Conservation (phyloP, 2,797 vertebrate species). For the Acanthurus tractus region DNA sequence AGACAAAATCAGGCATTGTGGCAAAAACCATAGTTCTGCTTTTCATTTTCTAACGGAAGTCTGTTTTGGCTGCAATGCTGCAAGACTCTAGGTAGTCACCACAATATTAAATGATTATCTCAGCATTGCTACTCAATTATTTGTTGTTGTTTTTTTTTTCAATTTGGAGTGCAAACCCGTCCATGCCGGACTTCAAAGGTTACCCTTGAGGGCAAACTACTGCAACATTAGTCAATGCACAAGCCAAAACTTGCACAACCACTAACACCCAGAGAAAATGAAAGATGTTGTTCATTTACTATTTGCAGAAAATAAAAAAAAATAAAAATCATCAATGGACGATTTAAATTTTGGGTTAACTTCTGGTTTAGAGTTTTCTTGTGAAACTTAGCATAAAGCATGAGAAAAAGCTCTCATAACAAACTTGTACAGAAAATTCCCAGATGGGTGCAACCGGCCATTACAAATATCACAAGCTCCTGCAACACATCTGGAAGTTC, state of each 20-base stretch:
- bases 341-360: neutral
- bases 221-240: conserved; percentile 26
- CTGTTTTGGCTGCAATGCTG: no score
- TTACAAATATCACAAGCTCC: conserved; percentile 74
- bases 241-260: conserved; percentile 45
- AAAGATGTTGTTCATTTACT: neutral
- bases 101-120: neutral
- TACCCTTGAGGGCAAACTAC: conserved; percentile 40
- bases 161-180: conserved; percentile 15
- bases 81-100: neutral
- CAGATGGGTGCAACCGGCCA: conserved; percentile 66
- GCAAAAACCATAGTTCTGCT: no score
- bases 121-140: neutral
- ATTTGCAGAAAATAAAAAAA: neutral
- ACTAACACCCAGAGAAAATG: neutral
- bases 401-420: conserved; percentile 36
- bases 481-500: conserved; percentile 63
- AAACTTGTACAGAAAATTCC: conserved; percentile 62
- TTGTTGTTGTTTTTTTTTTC: conserved; percentile 12
- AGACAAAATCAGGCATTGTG: no score
- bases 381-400: conserved; percentile 10
- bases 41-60: no score
- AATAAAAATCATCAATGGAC: neutral
- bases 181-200: conserved; percentile 19
- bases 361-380: neutral